These are phyloP conservation scores for Pogonognathellus flavescens DNA, from an alignment of 1,140 invertebrate species.

Conservation along the genomic window DNA sequence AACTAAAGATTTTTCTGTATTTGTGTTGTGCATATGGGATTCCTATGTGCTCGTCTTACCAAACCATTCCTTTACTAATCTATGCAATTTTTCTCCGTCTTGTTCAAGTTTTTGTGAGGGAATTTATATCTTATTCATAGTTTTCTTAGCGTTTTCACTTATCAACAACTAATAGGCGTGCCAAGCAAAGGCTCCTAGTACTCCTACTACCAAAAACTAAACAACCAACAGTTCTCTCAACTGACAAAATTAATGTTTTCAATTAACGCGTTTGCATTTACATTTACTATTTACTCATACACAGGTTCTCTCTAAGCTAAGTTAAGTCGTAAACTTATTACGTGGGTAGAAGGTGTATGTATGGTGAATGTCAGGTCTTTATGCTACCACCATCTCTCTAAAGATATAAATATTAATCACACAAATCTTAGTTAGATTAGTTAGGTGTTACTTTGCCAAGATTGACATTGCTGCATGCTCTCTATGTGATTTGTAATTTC, in stretches of 20 bases:
- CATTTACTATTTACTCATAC: not conserved
- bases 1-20: no score
- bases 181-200: not conserved
- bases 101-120: not conserved
- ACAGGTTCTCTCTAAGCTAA: not conserved
- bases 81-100: conserved; percentile 41
- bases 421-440: no score
- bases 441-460: no score
- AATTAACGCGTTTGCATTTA: conserved; percentile 18
- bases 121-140: conserved; percentile 42
- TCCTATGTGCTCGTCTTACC: not conserved
- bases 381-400: no score
- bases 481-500: no score
- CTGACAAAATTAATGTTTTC: conserved; percentile 45
- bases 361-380: no score
- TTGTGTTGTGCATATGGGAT: not conserved
- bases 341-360: no score
- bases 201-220: not conserved
- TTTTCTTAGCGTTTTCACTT: conserved; percentile 28
- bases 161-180: not conserved
- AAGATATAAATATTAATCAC: no score
- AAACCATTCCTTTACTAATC: not conserved
- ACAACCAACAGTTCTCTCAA: not conserved
- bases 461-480: no score
- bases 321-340: no score